phyloP scores from a whole-genome alignment of 2,113 vertebrate species.

The Loxodonta africana region DNA sequence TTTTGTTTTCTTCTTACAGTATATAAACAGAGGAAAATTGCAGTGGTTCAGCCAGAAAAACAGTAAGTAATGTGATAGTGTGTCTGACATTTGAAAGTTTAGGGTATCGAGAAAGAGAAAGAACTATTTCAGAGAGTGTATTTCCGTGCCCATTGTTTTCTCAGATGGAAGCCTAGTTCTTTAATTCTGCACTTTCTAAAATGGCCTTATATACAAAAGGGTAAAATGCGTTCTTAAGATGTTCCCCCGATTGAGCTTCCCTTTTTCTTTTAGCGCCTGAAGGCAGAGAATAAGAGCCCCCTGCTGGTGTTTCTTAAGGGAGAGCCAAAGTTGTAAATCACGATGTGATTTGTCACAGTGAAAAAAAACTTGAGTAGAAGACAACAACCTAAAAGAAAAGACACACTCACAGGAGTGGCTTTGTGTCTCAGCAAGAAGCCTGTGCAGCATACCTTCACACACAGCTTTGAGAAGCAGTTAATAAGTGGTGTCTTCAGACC shows the following conservation, averaged over 20 bases:
- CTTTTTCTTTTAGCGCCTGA: slow-evolving; percentile 37
- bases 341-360: not conserved
- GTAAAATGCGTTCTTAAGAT: slow-evolving; percentile 16
- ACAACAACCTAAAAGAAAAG: slow-evolving; percentile 2
- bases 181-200: slow-evolving; percentile 49
- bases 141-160: slow-evolving; percentile 42
- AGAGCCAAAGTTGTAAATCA: slow-evolving; percentile 21
- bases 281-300: not conserved
- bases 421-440: not conserved
- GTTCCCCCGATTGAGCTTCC: not conserved
- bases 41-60: slow-evolving; percentile 97
- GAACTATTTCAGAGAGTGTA: not conserved
- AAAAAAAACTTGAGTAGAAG: not conserved
- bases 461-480: not conserved
- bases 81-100: slow-evolving; percentile 62
- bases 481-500: not conserved
- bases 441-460: not conserved
- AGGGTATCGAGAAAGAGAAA: slow-evolving; percentile 55
- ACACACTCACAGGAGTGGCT: not conserved
- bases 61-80: slow-evolving; percentile 91
- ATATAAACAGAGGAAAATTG: slow-evolving; percentile 95
- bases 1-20: slow-evolving; percentile 87
- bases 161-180: slow-evolving; percentile 39
- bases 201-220: slow-evolving; percentile 8
- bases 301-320: slow-evolving; percentile 25